Percentiles rank a stretch among this genome's conserved stretches.
Conservation (phyloP, 1,140 invertebrate genomes). For the Mesaphorura yosii region DNA sequence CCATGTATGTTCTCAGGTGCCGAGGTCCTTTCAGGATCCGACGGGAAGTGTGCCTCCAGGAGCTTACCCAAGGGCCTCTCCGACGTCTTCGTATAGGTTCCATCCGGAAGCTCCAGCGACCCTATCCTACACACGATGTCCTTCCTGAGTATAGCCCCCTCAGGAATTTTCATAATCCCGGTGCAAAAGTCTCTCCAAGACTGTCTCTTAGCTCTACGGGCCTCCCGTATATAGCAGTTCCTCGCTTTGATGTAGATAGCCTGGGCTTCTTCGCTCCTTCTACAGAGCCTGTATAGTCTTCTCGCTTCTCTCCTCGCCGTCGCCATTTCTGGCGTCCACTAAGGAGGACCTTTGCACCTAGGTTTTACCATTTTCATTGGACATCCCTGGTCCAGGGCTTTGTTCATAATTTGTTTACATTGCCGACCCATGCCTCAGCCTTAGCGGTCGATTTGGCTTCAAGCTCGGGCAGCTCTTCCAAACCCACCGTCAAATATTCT, state of each 20-base stretch:
- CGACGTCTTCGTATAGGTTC: neutral
- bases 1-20: neutral
- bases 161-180: neutral
- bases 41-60: conserved; percentile 1
- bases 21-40: neutral
- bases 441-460: neutral
- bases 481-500: neutral
- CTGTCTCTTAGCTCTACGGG: conserved; percentile 3
- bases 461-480: neutral
- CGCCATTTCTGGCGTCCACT: conserved; percentile 7
- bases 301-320: neutral
- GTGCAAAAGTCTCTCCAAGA: conserved; percentile 6
- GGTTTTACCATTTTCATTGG: neutral
- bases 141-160: neutral
- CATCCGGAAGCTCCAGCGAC: neutral
- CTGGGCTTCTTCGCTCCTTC: neutral
- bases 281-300: neutral
- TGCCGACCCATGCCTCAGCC: neutral
- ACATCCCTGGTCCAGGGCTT: conserved; percentile 1
- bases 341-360: neutral
- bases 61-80: neutral
- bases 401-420: neutral
- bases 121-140: neutral
- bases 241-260: neutral
- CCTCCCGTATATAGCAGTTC: neutral